Evolutionary conservation across 1,140 invertebrate genomes (phyloP), one percentile per base, ranked within the genome.

Genomic region (Dinothrombium tinctorium): DNA sequence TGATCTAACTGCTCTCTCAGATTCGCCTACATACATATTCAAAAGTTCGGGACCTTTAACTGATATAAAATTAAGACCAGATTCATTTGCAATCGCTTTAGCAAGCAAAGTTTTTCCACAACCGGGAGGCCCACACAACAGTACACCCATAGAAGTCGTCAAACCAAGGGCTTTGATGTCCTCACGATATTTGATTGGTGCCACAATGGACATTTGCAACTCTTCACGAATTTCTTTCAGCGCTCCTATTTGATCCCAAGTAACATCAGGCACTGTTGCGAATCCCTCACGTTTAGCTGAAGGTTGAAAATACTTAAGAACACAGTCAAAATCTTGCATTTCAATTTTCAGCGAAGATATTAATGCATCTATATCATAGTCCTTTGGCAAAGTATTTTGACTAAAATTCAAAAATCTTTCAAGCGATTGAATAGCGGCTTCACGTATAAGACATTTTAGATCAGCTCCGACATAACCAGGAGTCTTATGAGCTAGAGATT

Each of bases 21-120:
- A 96, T 61, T 99, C 94, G 46, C 94, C 94, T 24, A 99, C 84
- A 62, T 98, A 99, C 83, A 92, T 96, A 53, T 87, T 94, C 19
- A 96, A 60, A 20, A 96, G 59, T 61, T 96, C 89, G 8, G 89
- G 86, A 11, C 89, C 90, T 62, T 94, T 95, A 9, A 96, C 83
- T 12, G 82, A 86, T 47, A 96, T 87, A 50, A 95, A 94, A 59
- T 92, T 94, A 9, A 95, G 77, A 29, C 83, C 84, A 39, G 83
- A 79, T 62, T 94, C 86, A 64, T 94, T 92, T 4, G 86, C 83
- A 39, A 95, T 72, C 22, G 86, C 89, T 66, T 89, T 89, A 2
- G 83, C 83, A 26, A 90, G 51, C 22, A 89, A 64, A 0, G 84
- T 90, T 67, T 90, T 92, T 28, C 86, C 86, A 63, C 68, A 71